Evolutionary conservation across 2,113 vertebrate genomes (phyloP), one percentile per base, ranked within the genome.

Genomic region (Holacanthus passer): DNA sequence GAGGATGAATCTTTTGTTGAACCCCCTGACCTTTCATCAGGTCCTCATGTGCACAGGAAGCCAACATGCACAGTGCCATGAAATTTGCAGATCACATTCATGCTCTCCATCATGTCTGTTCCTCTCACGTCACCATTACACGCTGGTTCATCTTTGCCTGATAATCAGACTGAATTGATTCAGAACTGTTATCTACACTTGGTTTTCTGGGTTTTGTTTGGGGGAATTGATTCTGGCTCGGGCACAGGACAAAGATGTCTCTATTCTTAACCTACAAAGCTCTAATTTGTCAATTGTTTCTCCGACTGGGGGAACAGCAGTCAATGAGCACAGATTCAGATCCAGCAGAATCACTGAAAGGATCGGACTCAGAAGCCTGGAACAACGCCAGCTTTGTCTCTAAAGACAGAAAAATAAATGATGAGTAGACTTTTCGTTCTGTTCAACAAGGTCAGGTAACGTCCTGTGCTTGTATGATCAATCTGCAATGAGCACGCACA

Each of bases 251-350:
- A 62, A n/a, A 17, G 31, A 62, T 8, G 56, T 52, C 56, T 31
- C 24, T 55, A 20, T 64, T 55, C 67, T 20, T 32, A 62, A 55
- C 58, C 58, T 27, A 45, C 22, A 71, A 64, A 47, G n/a, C 45
- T 65, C 37, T 37, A 16, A 52, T 72, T 22, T 32, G 59, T 79
- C 69, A 59, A 41, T 65, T 29, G 68, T 65, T 55, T 65, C 11
- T 22, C 31, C 6, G 29, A 55, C 31, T 52, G n/a, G 13, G 50
- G 55, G 8, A 50, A 32, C 37, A 47, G 11, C 50, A 29, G 60
- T 58, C 16, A 47, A n/a, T 73, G 35, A 43, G 67, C 8, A 50
- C n/a, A 45, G 20, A 37, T 29, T 39, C 41, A 59, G 22, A 53
- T 24, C 20, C 1, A 7, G 22, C 7, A n/a, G 19, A 35, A 24